A percentile compares a stretch with the other conserved stretches of the same genome.
These are phyloP conservation scores for Leptocoma aspasia DNA, from an alignment of 2,113 vertebrate species.

Conservation along the genomic window DNA sequence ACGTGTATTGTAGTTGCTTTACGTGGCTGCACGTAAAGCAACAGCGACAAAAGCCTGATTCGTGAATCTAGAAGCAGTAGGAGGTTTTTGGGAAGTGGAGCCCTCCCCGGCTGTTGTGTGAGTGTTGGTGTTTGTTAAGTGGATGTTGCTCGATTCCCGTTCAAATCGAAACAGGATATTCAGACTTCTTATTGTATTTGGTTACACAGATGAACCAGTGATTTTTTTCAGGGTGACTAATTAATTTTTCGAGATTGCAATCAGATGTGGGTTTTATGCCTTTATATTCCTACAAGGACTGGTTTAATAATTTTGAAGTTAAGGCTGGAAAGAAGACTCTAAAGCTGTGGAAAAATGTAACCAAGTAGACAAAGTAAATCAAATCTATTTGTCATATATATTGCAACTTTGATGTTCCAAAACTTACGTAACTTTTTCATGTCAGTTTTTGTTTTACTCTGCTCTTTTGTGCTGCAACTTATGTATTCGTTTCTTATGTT, in stretches of 20 bases:
- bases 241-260: not conserved
- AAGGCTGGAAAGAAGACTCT: not conserved
- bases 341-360: not conserved
- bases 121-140: not conserved
- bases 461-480: not conserved
- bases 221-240: not conserved
- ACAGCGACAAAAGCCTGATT: not conserved
- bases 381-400: not conserved
- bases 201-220: not conserved
- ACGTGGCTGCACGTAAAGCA: not conserved
- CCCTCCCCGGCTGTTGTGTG: not conserved
- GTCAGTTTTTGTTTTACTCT: not conserved
- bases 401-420: not conserved
- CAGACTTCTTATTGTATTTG: not conserved
- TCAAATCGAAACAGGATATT: not conserved
- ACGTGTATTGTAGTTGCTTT: not conserved
- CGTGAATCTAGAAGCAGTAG: not conserved
- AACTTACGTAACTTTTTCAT: fast-evolving
- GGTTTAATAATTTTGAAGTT: not conserved
- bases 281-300: not conserved
- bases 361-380: not conserved
- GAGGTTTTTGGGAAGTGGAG: not conserved
- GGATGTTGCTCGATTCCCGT: not conserved
- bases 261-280: not conserved
- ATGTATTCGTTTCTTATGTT: not conserved